Evolutionary conservation across 2,888 invertebrate genomes (phyloP).

Genomic region (Aporophyla lueneburgensis): DNA sequence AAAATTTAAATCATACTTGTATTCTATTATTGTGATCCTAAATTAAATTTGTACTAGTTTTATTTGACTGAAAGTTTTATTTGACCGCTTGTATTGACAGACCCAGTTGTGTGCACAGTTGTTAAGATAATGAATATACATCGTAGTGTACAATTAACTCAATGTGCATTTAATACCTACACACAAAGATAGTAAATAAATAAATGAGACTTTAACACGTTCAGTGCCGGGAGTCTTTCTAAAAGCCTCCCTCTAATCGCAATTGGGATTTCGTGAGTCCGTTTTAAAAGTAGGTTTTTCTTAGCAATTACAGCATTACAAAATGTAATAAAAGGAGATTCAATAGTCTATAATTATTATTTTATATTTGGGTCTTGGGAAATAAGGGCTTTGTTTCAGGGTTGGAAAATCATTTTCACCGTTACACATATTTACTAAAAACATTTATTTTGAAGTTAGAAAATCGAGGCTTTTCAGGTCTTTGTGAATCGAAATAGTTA

Average conservation of each 20-base stretch:
- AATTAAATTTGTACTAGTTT: conserved; percentile 88
- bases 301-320: not conserved
- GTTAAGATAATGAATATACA: not conserved
- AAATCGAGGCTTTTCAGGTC: not conserved
- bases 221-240: not conserved
- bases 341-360: too few species aligned
- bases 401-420: not conserved
- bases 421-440: not conserved
- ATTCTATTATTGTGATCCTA: conserved; percentile 85
- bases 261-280: not conserved
- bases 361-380: not conserved
- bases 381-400: not conserved
- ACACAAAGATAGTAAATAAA: not conserved
- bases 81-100: conserved; percentile 45
- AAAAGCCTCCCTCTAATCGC: not conserved
- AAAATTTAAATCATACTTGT: conserved; percentile 74
- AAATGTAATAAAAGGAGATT: not conserved
- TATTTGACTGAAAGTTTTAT: conserved; percentile 76
- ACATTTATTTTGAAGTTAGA: not conserved
- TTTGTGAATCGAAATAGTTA: not conserved
- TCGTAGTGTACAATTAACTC: not conserved
- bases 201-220: not conserved
- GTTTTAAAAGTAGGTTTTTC: not conserved
- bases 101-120: not conserved
- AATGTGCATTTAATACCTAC: not conserved